phyloP scores from a whole-genome alignment of 2,113 vertebrate genomes.

The Chaenocephalus aceratus region DNA sequence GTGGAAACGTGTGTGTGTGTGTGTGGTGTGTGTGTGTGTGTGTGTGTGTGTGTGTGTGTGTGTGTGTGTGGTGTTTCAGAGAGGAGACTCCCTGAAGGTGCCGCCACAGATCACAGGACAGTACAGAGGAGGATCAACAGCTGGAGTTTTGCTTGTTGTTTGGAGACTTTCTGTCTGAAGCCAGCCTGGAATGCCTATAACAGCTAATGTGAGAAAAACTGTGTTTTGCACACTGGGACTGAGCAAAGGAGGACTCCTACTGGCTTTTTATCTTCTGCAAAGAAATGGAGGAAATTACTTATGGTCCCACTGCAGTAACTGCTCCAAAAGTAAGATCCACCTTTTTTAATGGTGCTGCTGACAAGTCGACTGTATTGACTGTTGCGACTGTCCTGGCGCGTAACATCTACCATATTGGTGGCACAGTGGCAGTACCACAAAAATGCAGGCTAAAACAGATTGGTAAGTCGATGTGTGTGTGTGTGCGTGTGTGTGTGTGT shows the following conservation, averaged over 20 bases:
- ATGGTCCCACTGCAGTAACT: constrained; percentile 38
- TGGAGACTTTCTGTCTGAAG: constrained; percentile 29
- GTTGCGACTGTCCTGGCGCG: constrained; percentile 83
- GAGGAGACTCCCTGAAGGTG: constrained; percentile 40
- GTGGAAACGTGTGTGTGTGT: constrained; percentile 57
- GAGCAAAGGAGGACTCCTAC: constrained; percentile 17
- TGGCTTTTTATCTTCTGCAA: not conserved
- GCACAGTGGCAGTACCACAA: constrained; percentile 82
- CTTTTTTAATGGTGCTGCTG: constrained; percentile 44
- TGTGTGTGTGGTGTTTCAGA: constrained; percentile 54
- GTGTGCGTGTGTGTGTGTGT: constrained; percentile 8
- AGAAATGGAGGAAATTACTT: constrained; percentile 59
- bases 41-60: constrained; percentile 59
- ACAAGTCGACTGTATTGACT: constrained; percentile 53
- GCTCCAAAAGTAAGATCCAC: constrained; percentile 44
- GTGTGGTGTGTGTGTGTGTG: constrained; percentile 57
- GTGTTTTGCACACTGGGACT: constrained; percentile 30
- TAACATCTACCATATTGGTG: constrained; percentile 81
- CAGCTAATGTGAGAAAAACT: constrained; percentile 29
- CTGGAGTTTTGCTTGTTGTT: constrained; percentile 44
- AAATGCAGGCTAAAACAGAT: constrained; percentile 82
- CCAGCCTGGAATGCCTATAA: not conserved
- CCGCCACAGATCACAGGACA: constrained; percentile 49
- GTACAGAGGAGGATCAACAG: constrained; percentile 41
- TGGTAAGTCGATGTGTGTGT: constrained; percentile 80